These are phyloP conservation scores for Arvicanthis niloticus DNA, from an alignment of 2,113 vertebrate genomes.

Conservation along the genomic window DNA sequence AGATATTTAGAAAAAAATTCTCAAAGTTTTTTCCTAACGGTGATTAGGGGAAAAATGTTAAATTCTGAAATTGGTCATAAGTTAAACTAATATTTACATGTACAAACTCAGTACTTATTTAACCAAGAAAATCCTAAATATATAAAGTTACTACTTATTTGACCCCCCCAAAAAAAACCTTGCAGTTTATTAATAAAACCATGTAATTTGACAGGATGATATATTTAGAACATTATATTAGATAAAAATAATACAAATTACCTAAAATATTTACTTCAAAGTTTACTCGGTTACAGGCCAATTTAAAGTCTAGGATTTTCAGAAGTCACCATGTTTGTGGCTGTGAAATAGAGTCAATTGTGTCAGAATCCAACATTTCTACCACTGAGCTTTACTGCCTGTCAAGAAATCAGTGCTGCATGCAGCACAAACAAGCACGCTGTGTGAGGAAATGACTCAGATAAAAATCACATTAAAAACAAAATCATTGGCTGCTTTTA, in stretches of 20 bases:
- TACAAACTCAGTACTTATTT: background rate
- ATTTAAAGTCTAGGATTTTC: conserved; percentile 30
- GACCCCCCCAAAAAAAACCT: background rate
- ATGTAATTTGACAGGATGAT: conserved; percentile 29
- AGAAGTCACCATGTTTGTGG: conserved; percentile 57
- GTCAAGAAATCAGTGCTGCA: conserved; percentile 46
- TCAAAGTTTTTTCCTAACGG: background rate
- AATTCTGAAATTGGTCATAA: background rate
- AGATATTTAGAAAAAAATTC: background rate
- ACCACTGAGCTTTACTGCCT: conserved; percentile 28
- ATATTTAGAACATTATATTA: conserved; percentile 1
- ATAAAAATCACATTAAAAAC: conserved; percentile 73
- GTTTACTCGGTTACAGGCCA: background rate
- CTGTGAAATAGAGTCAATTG: conserved; percentile 60
- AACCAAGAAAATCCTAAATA: background rate
- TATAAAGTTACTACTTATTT: conserved; percentile 10
- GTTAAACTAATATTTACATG: background rate
- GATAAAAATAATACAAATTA: background rate
- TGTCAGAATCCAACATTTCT: conserved; percentile 61
- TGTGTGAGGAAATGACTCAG: conserved; percentile 54
- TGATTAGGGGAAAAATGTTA: background rate
- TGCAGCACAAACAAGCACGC: background rate
- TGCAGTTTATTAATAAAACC: conserved; percentile 21
- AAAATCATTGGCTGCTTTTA: conserved; percentile 76
- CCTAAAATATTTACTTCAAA: conserved; percentile 46